Conservation (phyloP, 2,888 invertebrate genomes). For the Dolomedes plantarius region DNA sequence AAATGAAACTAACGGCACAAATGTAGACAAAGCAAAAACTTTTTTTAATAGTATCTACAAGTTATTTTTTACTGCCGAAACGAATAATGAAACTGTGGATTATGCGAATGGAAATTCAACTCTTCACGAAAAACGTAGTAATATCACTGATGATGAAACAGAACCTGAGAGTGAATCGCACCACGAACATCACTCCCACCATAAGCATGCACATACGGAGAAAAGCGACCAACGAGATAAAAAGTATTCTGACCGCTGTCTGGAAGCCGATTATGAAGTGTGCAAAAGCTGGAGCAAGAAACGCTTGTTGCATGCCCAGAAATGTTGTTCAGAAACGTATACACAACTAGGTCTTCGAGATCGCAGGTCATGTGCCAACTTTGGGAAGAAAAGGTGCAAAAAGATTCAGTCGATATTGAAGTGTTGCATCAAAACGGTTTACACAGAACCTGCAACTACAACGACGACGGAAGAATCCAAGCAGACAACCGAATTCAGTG, state of each 20-base stretch:
- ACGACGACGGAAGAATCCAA: neutral
- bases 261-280: conserved; percentile 36
- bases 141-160: neutral
- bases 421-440: conserved; percentile 58
- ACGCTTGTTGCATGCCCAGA: conserved; percentile 29
- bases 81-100: neutral
- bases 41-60: neutral
- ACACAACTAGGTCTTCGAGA: neutral
- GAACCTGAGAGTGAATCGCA: neutral
- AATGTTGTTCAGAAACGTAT: conserved; percentile 23
- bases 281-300: conserved; percentile 54
- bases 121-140: neutral
- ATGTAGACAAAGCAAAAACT: neutral
- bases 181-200: neutral
- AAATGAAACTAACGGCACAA: neutral
- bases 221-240: neutral
- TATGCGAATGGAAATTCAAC: neutral
- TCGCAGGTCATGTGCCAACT: conserved; percentile 24
- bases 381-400: conserved; percentile 56
- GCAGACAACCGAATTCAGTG: neutral
- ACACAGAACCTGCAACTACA: neutral
- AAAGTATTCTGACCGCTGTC: conserved; percentile 39
- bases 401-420: conserved; percentile 52
- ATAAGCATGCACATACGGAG: too few species aligned
- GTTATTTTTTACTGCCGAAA: neutral